These are phyloP conservation scores for Biston stratarius DNA, from an alignment of 2,888 invertebrate genomes.

Conservation along the genomic window DNA sequence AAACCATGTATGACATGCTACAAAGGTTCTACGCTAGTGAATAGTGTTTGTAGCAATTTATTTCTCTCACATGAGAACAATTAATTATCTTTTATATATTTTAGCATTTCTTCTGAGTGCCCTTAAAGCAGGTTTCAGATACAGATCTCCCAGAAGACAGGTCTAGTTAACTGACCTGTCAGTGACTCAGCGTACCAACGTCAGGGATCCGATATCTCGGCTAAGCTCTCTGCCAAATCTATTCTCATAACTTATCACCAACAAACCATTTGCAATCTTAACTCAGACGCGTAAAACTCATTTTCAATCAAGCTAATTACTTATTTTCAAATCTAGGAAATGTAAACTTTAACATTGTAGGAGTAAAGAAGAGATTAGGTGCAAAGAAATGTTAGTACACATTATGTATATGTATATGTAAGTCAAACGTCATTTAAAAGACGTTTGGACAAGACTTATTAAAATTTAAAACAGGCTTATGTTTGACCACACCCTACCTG, in stretches of 20 bases:
- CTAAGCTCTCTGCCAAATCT: conserved; percentile 73
- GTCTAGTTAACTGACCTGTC: conserved; percentile 65
- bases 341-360: conserved; percentile 9
- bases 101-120: too few species aligned
- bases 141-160: conserved; percentile 34
- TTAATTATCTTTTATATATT: too few species aligned
- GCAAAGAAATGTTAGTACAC: conserved; percentile 34
- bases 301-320: conserved; percentile 37
- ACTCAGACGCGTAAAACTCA: conserved; percentile 35
- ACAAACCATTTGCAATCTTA: conserved; percentile 45
- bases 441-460: conserved; percentile 52
- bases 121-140: conserved; percentile 10
- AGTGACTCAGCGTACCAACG: conserved; percentile 66
- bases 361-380: conserved; percentile 5
- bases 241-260: conserved; percentile 61
- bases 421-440: conserved; percentile 57
- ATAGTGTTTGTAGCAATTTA: too few species aligned
- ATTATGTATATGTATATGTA: conserved; percentile 39
- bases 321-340: background rate
- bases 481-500: too few species aligned
- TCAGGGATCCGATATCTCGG: conserved; percentile 68
- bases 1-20: background rate
- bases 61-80: too few species aligned
- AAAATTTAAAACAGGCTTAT: conserved; percentile 13
- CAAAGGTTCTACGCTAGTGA: background rate